Evolutionary conservation across 2,113 vertebrate genomes (phyloP), one percentile per base, ranked within the genome.

Genomic region (Strix uralensis): DNA sequence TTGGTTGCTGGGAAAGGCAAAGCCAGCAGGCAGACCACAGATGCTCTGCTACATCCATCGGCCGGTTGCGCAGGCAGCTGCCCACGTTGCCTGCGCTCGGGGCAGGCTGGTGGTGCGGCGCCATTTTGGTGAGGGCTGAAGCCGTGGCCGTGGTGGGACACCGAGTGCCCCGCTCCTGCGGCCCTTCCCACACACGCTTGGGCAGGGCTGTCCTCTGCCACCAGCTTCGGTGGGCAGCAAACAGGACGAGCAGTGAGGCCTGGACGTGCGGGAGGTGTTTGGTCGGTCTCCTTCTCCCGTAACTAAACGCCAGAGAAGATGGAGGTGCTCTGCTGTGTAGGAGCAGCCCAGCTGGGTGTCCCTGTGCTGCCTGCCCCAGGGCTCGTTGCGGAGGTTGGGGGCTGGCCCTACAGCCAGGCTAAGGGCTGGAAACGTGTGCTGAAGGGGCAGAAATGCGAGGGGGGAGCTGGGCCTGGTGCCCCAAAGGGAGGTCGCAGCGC

Each of bases 1-100:
- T 12, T 71, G 42, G 30, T 8, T 51, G 36, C 5, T 13, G 13
- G 47, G 36, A 62, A 42, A 7, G 46, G 29, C 20, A 25, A 75
- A 75, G 26, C 57, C 20, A 9, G 57, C 52, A 34, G 38, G 29
- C 52, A n/a, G 61, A 14, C 42, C 6, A 0, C 1, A 27, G 59
- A 7, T 46, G 46, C 69, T 67, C 36, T 29, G 40, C 54, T 70
- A 5, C 21, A 13, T 26, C 36, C 34, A 3, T 6, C 54, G 29
- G 63, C 25, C 1, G 1, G 62, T 27, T 85, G 67, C 40, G 25
- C 40, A 11, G 40, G 38, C n/a, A 69, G 80, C 36, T 66, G 67
- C 13, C 3, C 2, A 4, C 46, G 1, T 6, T 8, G 58, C 30
- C 58, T 2, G 9, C 32, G 19, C 21, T 32, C 3, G 32, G 26